phyloP scores from a whole-genome alignment of 2,888 invertebrate species.

The Synergus laeviventris region DNA sequence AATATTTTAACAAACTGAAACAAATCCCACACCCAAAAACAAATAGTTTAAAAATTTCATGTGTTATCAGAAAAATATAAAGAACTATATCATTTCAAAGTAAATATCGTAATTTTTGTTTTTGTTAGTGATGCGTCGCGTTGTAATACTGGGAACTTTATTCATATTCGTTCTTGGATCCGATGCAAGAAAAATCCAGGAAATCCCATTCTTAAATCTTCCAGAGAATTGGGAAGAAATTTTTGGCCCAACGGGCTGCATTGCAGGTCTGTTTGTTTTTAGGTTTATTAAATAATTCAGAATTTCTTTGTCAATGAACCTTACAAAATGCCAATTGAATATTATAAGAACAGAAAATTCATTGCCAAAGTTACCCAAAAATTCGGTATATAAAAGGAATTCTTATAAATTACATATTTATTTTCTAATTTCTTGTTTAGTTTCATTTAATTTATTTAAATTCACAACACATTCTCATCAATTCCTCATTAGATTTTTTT shows the following conservation, averaged over 20 bases:
- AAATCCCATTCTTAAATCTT: constrained; percentile 58
- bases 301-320: constrained; percentile 31
- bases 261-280: constrained; percentile 72
- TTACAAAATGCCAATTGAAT: background rate
- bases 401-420: background rate
- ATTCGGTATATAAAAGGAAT: background rate
- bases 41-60: background rate
- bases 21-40: constrained; percentile 14
- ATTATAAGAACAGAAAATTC: background rate
- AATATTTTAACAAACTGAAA: background rate
- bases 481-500: background rate
- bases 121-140: constrained; percentile 58
- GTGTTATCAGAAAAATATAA: background rate
- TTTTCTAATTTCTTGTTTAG: background rate
- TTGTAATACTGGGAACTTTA: constrained; percentile 53
- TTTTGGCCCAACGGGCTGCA: constrained; percentile 72
- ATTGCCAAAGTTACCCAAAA: background rate
- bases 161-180: constrained; percentile 55
- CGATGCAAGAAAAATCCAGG: constrained; percentile 58
- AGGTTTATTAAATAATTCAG: constrained; percentile 51
- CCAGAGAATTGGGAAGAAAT: constrained; percentile 66
- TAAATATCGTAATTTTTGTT: constrained; percentile 56
- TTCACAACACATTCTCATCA: background rate
- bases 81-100: constrained; percentile 30
- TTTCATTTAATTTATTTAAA: background rate